phyloP scores from a whole-genome alignment of 2,888 invertebrate species.

The Mactromeris polynyma region DNA sequence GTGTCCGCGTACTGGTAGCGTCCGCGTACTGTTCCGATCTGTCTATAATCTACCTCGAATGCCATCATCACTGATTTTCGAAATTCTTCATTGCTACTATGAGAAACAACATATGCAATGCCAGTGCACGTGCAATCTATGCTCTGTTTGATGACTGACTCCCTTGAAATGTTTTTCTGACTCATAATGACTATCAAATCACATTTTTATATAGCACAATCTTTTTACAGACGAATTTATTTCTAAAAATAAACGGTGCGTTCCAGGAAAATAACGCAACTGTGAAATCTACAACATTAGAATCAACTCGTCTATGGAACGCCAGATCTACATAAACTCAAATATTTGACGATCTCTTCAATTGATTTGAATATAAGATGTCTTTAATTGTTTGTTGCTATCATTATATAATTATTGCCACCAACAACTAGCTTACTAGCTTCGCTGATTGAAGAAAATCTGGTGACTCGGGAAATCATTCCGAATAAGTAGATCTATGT shows the following conservation, averaged over 20 bases:
- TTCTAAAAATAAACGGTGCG: neutral
- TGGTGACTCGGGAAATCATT: no score
- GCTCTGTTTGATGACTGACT: constrained; percentile 19
- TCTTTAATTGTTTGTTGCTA: no score
- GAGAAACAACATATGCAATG: constrained; percentile 41
- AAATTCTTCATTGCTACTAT: constrained; percentile 47
- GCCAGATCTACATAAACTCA: no score
- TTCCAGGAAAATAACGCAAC: neutral
- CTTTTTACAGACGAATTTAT: neutral
- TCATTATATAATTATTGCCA: no score
- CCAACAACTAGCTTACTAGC: no score
- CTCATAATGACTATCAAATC: neutral
- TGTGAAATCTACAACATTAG: neutral
- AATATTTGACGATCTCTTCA: no score
- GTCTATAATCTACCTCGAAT: neutral
- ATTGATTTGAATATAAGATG: no score
- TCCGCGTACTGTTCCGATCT: no score
- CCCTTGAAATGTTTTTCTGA: constrained; percentile 2
- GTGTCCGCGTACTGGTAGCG: no score
- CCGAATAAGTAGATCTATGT: no score
- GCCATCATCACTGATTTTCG: constrained; percentile 6
- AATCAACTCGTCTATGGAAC: no score
- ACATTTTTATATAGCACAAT: neutral
- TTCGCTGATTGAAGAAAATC: no score
- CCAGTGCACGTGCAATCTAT: constrained; percentile 45